phyloP scores from a whole-genome alignment of 2,888 invertebrate species.

The Matsumyia berberina region DNA sequence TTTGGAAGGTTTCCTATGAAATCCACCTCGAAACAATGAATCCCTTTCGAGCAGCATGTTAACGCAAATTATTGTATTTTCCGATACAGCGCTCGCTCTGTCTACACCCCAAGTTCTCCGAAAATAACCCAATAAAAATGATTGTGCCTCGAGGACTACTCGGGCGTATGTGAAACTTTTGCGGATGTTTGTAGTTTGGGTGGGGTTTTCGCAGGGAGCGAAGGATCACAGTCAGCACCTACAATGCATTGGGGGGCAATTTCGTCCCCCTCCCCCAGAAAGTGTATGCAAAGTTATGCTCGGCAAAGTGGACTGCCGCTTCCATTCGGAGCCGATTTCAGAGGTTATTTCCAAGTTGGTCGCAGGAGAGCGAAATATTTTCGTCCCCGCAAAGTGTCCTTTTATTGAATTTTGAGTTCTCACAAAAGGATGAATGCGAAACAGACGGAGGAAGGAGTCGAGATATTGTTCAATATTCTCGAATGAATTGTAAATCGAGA shows the following conservation, averaged over 20 bases:
- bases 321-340: slow-evolving; percentile 52
- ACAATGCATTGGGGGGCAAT: slow-evolving; percentile 71
- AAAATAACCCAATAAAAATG: slow-evolving; percentile 64
- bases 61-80: slow-evolving; percentile 72
- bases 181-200: slow-evolving; percentile 9
- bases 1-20: slow-evolving; percentile 57
- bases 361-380: slow-evolving; percentile 31
- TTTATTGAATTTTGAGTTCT: slow-evolving; percentile 70
- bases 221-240: slow-evolving; percentile 4
- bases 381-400: slow-evolving; percentile 51
- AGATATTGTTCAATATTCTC: slow-evolving; percentile 71
- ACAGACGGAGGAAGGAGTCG: slow-evolving; percentile 33
- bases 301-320: slow-evolving; percentile 12
- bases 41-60: slow-evolving; percentile 67
- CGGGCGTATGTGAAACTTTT: slow-evolving; percentile 50
- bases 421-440: slow-evolving; percentile 23
- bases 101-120: slow-evolving; percentile 11
- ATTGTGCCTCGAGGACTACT: slow-evolving; percentile 61
- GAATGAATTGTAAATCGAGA: slow-evolving; percentile 73
- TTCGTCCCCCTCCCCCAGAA: slow-evolving; percentile 33
- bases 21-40: slow-evolving; percentile 69
- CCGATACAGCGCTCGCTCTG: slow-evolving; percentile 38
- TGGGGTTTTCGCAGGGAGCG: background rate
- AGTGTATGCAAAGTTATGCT: slow-evolving; percentile 62
- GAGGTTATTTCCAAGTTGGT: slow-evolving; percentile 56